Percentiles rank a stretch among this genome's conserved stretches.
These are phyloP conservation scores for Trichomalopsis sarcophagae DNA, from an alignment of 1,140 invertebrate species.

Conservation along the genomic window DNA sequence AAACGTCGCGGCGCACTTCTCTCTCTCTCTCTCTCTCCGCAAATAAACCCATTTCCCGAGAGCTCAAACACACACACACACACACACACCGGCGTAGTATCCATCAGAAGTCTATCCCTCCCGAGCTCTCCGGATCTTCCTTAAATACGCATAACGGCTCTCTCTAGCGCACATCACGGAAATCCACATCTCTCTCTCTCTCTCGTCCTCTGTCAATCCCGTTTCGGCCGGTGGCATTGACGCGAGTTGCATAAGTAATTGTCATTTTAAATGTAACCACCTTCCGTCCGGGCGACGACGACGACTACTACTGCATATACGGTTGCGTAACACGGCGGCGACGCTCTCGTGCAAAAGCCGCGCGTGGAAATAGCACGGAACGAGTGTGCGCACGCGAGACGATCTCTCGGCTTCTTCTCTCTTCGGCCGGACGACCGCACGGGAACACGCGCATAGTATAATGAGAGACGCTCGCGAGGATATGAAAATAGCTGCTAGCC, in stretches of 20 bases:
- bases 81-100: too few relatives aligned
- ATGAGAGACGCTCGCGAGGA: too few relatives aligned
- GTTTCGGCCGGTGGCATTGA: conserved; percentile 28
- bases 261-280: conserved; percentile 66
- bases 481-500: not conserved
- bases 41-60: too few relatives aligned
- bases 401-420: not conserved
- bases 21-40: too few relatives aligned
- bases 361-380: conserved; percentile 50
- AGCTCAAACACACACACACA: too few relatives aligned
- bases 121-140: too few relatives aligned
- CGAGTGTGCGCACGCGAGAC: conserved; percentile 36
- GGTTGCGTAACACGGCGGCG: conserved; percentile 27
- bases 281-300: not conserved
- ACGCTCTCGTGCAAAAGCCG: not conserved
- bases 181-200: conserved; percentile 12
- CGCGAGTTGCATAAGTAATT: conserved; percentile 68
- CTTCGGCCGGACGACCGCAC: not conserved
- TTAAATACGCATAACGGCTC: not conserved
- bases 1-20: too few relatives aligned
- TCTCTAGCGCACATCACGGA: not conserved
- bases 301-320: not conserved
- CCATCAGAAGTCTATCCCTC: too few relatives aligned
- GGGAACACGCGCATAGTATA: not conserved
- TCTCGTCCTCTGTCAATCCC: conserved; percentile 2